phyloP scores from a whole-genome alignment of 2,888 invertebrate genomes.

The Drepanosiphum platanoidis region DNA sequence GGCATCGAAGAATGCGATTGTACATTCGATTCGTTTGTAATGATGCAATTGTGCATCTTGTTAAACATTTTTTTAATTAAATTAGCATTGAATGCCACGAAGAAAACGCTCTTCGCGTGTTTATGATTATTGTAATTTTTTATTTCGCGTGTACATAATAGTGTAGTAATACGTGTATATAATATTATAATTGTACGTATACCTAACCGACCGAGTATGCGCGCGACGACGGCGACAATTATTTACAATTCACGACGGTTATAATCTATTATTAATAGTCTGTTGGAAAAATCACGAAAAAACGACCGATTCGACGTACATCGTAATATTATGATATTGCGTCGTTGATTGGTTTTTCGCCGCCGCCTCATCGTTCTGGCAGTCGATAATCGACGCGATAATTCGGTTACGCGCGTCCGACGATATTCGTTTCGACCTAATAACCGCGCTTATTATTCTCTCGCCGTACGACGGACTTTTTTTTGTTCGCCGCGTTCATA shows the following conservation, averaged over 20 bases:
- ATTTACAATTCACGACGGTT: no score
- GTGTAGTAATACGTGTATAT: background rate
- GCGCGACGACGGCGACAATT: no score
- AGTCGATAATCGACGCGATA: background rate
- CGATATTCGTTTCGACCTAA: no score
- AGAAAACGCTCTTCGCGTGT: slow-evolving; percentile 15
- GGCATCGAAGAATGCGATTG: slow-evolving; percentile 34
- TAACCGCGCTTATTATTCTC: no score
- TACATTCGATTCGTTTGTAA: slow-evolving; percentile 34
- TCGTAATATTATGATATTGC: background rate
- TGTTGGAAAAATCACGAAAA: background rate
- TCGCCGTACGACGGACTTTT: no score
- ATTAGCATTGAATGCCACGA: slow-evolving; percentile 40
- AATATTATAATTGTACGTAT: background rate
- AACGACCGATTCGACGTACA: background rate
- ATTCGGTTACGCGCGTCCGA: no score
- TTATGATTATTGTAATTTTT: slow-evolving; percentile 10
- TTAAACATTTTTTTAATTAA: slow-evolving; percentile 54
- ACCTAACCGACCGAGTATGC: background rate
- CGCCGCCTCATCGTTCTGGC: background rate
- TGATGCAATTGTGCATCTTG: slow-evolving; percentile 39
- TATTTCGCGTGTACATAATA: background rate
- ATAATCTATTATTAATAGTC: background rate
- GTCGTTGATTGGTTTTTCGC: background rate
- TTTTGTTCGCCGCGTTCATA: no score